Evolutionary conservation across 2,888 invertebrate genomes (phyloP), one percentile per base, ranked within the genome.

Genomic region (Cryptus viduatorius): DNA sequence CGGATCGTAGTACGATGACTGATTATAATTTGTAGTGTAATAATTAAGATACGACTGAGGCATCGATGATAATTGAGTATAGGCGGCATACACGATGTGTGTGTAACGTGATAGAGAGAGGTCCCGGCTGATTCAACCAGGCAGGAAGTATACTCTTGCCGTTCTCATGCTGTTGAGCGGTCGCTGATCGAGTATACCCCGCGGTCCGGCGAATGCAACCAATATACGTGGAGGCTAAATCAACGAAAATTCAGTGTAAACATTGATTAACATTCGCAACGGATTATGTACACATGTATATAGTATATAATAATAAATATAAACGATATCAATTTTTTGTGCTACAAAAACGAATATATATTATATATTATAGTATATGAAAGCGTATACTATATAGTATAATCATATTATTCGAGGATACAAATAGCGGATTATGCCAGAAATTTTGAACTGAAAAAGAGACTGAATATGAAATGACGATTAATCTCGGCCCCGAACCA

Each of bases 91-190:
- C 76, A 78, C 56, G 48, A 53, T 44, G 16, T 65, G 42, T 81
- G 76, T 79, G 75, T 81, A 84, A 59, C 78, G 77, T 81, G 69
- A 81, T 69, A 75, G 76, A 84, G 90, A 37, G 37, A 37, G 37
- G 37, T 8, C 84, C 89, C 88, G 92, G 90, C 90, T 91, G 91
- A 92, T 92, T 92, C 91, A 90, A 91, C 92, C 92, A 93, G 88
- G 91, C 89, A 91, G 91, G 93, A 93, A 93, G 93, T 93, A 93
- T 93, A 93, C 93, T 93, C 93, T 91, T 83, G 93, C 93, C 93
- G 89, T 93, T 93, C 93, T 93, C 93, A 93, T 93, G 93, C 93
- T 93, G 93, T 93, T 93, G 93, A 93, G 93, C 89, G 93, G 93
- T 93, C 89, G 91, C 91, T 93, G 92, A 88, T 93, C 86, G 93